Evolutionary conservation across 2,888 invertebrate species (phyloP), one percentile per base, ranked within the genome.

Genomic region (Leptinotarsa rubiginosa): DNA sequence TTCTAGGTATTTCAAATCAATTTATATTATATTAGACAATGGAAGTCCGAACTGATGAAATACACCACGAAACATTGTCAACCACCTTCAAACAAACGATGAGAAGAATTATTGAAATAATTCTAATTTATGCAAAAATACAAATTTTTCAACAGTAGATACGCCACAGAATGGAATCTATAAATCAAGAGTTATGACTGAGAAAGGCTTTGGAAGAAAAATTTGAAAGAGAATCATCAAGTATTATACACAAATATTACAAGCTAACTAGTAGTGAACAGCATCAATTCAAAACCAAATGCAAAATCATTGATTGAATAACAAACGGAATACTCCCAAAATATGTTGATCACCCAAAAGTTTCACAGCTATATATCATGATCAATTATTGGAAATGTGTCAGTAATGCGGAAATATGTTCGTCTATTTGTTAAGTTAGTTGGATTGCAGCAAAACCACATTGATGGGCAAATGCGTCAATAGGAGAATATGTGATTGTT

Each of bases 361-460:
- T 22, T 20, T 20, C 56, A 56, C 16, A 52, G 18, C 18, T 15
- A 56, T 56, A 56, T 20, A 56, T 56, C 56, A 56, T 56, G 22
- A 56, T 56, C 20, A 20, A 56, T 56, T 56, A 56, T 56, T 56
- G 56, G 56, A 22, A 56, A 56, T 56, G 22, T 56, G 56, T 56
- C 56, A 18, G 15, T 56, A 56, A 22, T 22, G 56, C 22, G 56
- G 15, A 56, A 20, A 56, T 22, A 22, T 20, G 12, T 56, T 56
- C 56, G 15, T 10, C 56, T 56, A 15, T 56, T 56, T 20, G 22
- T 22, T 56, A 1, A 56, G 56, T 22, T 22, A 20, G 56, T 22
- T 56, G 25, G 20, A 56, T 56, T 56, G 15, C 22, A 20, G 18
- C 10, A 3, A 20, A 56, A 56, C 22, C 56, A 56, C 56, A 56